phyloP scores from a whole-genome alignment of 2,888 invertebrate species.

The Periphyllus acericola region DNA sequence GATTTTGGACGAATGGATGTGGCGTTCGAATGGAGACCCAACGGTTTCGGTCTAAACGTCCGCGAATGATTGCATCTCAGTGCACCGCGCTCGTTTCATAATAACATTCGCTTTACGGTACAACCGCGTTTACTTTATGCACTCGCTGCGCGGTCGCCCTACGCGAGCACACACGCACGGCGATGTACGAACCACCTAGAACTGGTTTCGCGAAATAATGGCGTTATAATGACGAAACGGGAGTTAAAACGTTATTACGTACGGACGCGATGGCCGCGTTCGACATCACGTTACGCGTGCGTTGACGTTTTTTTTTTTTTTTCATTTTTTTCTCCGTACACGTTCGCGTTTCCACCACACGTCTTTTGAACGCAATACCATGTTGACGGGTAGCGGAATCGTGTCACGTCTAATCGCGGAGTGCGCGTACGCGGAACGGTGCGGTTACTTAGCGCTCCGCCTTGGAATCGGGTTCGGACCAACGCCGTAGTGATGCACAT shows the following conservation, averaged over 20 bases:
- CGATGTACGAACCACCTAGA: background rate
- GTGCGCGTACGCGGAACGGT: background rate
- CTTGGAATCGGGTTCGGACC: background rate
- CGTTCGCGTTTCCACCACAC: background rate
- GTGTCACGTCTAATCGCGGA: background rate
- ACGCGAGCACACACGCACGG: background rate
- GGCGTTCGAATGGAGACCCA: too few species aligned
- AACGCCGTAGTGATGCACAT: background rate
- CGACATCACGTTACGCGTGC: background rate
- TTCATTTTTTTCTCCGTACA: too few species aligned
- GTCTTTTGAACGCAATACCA: background rate
- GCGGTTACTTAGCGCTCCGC: background rate
- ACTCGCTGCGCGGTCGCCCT: too few species aligned
- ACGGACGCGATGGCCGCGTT: background rate
- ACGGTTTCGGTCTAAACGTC: too few species aligned
- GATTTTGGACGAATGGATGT: too few species aligned
- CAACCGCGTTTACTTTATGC: background rate
- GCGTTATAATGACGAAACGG: background rate
- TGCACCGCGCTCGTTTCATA: too few species aligned
- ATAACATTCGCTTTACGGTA: too few species aligned
- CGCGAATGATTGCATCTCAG: too few species aligned
- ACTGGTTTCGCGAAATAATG: background rate
- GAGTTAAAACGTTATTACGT: background rate
- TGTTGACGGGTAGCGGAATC: background rate
- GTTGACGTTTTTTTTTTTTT: background rate